Base-by-base conservation (phyloP, 2,797 vertebrate genomes). In the Tolypeutes matacus region DNA sequence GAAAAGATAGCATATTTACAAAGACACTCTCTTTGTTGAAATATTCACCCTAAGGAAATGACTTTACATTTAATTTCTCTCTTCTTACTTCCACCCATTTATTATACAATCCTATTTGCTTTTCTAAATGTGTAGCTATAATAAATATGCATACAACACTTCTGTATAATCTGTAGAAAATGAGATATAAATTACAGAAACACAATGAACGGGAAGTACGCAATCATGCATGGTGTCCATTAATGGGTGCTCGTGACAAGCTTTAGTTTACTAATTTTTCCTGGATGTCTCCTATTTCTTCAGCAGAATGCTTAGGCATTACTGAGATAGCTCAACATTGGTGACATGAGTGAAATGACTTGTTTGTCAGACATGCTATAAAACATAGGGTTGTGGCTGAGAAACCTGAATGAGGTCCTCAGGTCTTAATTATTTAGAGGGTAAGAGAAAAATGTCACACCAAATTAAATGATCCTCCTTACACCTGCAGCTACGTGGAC, bases 201-300 rank as follows among this genome's bases (percentile, higher is more conserved):
- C 86, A 80, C 88, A 94, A 83, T 29, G 77, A 96, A 84, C 60
- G 94, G 91, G 92, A 91, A 92, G 83, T 77, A 88, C 29, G 27
- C 75, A 95, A 75, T 96, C 58, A 96, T 98, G 97, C 39, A 15
- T 0, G 88, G 96, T 91, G 93, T 95, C 98, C 93, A 95, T 97
- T 98, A 98, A 96, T 94, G 80, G 91, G 42, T 96, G 78, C 25
- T 85, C 93, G 69, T 73, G 97, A 98, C 96, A 98, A 94, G 92
- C 86, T 97, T 96, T 97, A 93, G 96, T 96, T 97, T 96, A 70
- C 86, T 97, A 72, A 96, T 96, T 96, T 97, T 98, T 96, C 84
- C 95, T 92, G 87, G 86, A 89, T 51, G 49, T 90, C 94, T 97
- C 64, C 86, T 95, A 49, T 78, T 95, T 96, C 89, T 92, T 94